phyloP scores from a whole-genome alignment of 2,888 invertebrate species.

The Epicampocera succincta region DNA sequence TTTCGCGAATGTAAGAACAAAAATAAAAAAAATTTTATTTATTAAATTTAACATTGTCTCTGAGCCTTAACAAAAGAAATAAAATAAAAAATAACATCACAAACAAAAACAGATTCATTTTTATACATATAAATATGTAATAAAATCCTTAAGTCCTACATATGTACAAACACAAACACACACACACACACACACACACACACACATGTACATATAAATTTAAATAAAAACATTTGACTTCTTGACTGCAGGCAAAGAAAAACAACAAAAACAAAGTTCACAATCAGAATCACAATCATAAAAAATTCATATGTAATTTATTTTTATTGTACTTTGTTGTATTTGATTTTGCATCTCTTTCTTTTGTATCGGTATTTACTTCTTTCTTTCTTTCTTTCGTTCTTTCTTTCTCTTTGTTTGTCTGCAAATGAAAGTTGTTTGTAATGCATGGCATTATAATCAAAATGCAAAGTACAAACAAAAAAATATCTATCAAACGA shows the following conservation, averaged over 20 bases:
- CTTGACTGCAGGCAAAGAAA: constrained; percentile 22
- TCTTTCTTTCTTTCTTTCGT: not conserved
- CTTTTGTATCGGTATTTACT: not conserved
- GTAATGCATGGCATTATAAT: constrained; percentile 38
- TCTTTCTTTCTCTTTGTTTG: constrained; percentile 9
- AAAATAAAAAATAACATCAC: not conserved
- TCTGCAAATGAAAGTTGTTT: constrained; percentile 33
- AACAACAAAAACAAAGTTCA: not conserved
- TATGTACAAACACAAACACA: too few species aligned
- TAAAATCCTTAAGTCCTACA: constrained; percentile 3
- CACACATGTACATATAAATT: not conserved
- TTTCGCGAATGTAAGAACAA: constrained; percentile 5
- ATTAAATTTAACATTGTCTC: constrained; percentile 31
- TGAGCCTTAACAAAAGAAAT: constrained; percentile 31
- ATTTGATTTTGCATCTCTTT: not conserved
- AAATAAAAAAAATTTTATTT: constrained; percentile 13
- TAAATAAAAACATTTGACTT: constrained; percentile 25
- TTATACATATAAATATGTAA: constrained; percentile 34
- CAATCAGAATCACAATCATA: not conserved
- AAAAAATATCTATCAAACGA: constrained; percentile 5
- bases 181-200: too few species aligned
- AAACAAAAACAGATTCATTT: constrained; percentile 28
- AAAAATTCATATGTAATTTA: constrained; percentile 5
- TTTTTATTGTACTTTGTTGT: constrained; percentile 30
- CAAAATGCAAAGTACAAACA: constrained; percentile 7